phyloP scores from a whole-genome alignment of 2,888 invertebrate species.

The Pterobdella sp. region DNA sequence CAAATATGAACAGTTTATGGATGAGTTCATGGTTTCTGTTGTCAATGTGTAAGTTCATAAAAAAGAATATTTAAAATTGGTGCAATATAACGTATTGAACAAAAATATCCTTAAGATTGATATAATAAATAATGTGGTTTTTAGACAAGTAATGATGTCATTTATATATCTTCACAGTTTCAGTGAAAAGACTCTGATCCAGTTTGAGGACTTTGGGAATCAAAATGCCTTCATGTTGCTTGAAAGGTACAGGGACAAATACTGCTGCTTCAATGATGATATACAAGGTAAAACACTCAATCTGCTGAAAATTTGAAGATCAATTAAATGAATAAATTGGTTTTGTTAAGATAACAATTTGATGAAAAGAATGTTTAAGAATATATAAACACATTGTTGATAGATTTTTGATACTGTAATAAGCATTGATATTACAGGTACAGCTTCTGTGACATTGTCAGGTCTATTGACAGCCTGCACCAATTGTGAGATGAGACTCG shows the following conservation, averaged over 20 bases:
- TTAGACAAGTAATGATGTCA: too few species aligned
- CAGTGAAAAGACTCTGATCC: constrained; percentile 56
- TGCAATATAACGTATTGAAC: too few species aligned
- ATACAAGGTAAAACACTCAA: constrained; percentile 85
- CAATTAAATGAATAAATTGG: background rate
- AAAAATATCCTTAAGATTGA: too few species aligned
- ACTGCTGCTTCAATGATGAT: constrained; percentile 97
- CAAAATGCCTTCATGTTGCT: constrained; percentile 88
- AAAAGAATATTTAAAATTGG: too few species aligned
- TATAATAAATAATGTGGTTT: too few species aligned
- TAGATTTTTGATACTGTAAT: background rate
- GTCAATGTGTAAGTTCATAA: constrained; percentile 58
- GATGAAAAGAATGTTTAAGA: background rate
- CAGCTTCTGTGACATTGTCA: constrained; percentile 88
- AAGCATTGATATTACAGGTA: constrained; percentile 45
- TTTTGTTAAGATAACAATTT: background rate
- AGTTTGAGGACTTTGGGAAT: constrained; percentile 98
- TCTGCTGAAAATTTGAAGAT: background rate
- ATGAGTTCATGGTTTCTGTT: constrained; percentile 91
- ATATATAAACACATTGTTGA: background rate
- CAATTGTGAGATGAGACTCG: constrained; percentile 71
- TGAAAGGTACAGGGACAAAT: constrained; percentile 74
- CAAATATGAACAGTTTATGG: constrained; percentile 82
- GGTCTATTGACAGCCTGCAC: constrained; percentile 80
- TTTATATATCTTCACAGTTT: too few species aligned